A percentile compares a stretch with the other conserved stretches of the same genome.
Conservation (phyloP, 2,113 vertebrate genomes). For the Cyphomyrus discorhynchus region DNA sequence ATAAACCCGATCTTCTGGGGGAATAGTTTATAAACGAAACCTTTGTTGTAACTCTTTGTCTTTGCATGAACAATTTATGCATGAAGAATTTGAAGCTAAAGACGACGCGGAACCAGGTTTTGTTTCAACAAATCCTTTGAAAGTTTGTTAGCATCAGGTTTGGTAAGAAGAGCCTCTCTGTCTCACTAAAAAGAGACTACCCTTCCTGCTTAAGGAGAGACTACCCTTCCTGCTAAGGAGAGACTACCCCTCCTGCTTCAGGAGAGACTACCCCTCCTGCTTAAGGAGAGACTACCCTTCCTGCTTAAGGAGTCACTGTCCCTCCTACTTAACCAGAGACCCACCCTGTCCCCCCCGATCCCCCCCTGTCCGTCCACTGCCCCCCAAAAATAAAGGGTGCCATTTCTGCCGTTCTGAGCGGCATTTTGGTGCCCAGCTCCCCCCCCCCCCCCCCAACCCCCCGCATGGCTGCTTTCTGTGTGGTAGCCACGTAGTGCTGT, state of each 20-base stretch:
- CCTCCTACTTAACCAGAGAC: neutral
- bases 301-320: neutral
- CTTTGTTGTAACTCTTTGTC: neutral
- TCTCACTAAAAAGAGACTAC: neutral
- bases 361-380: neutral
- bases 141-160: neutral
- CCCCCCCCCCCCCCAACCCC: fast-evolving
- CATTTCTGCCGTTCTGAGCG: neutral
- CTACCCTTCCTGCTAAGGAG: neutral
- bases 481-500: neutral
- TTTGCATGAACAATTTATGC: neutral
- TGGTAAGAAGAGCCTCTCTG: neutral
- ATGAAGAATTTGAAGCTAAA: neutral
- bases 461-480: neutral
- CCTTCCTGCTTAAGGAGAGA: neutral
- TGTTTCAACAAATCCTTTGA: neutral
- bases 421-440: neutral
- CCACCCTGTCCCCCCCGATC: neutral
- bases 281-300: neutral
- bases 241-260: neutral
- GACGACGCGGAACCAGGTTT: neutral
- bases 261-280: neutral
- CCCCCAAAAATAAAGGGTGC: neutral
- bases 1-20: neutral
- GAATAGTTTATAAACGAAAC: neutral